phyloP scores from a whole-genome alignment of 2,113 vertebrate genomes.

The Notarius quadriscutis region DNA sequence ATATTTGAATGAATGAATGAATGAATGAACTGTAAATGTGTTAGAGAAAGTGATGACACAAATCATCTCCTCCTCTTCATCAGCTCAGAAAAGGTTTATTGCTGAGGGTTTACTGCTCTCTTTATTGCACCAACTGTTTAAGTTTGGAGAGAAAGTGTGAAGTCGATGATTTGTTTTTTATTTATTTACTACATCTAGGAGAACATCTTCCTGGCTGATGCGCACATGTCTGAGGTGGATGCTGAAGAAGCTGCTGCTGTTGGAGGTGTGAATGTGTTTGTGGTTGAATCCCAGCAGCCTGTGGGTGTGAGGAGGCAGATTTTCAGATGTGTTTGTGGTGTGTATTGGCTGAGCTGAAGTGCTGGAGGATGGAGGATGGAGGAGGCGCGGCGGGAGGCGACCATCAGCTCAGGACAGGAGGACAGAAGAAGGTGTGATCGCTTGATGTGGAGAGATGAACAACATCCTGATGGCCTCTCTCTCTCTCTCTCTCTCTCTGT shows the following conservation, averaged over 20 bases:
- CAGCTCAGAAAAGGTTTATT: neutral
- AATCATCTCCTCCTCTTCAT: neutral
- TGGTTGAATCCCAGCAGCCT: conserved; percentile 49
- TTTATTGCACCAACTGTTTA: conserved; percentile 16
- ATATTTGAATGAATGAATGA: neutral
- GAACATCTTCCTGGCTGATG: conserved; percentile 21
- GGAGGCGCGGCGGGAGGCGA: conserved; percentile 69
- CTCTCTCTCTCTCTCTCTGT: conserved; percentile 24
- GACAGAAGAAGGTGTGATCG: conserved; percentile 55
- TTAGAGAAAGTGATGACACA: neutral
- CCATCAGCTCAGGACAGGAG: conserved; percentile 61
- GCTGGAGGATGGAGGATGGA: conserved; percentile 56
- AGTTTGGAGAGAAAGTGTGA: conserved; percentile 39
- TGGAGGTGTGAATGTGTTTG: conserved; percentile 49
- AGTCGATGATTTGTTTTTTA: conserved; percentile 42
- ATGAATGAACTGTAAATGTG: neutral
- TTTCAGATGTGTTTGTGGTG: conserved; percentile 61
- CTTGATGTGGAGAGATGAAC: conserved; percentile 61
- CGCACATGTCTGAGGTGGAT: conserved; percentile 12
- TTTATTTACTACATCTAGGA: conserved; percentile 36
- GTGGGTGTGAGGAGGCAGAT: conserved; percentile 25
- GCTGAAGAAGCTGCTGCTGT: conserved; percentile 33
- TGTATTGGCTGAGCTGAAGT: conserved; percentile 69
- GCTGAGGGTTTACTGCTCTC: neutral
- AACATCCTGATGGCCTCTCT: conserved; percentile 63